A percentile compares a stretch with the other conserved stretches of the same genome.
phyloP scores from a whole-genome alignment of 2,888 invertebrate genomes.

The Chrysomela aeneicollis region DNA sequence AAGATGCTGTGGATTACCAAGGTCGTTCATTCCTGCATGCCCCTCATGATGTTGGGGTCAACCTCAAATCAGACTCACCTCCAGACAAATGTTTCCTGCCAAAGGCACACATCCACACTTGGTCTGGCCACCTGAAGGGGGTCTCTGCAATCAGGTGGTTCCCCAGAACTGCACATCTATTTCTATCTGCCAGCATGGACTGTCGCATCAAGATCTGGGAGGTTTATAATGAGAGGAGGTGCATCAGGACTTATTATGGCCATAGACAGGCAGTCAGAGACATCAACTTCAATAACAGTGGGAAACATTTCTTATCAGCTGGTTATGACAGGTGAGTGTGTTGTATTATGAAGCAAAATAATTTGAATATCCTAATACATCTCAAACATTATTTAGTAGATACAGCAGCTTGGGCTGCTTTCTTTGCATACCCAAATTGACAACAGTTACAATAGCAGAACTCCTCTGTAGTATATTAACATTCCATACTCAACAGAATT shows the following conservation, averaged over 20 bases:
- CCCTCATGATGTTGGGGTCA: constrained; percentile 92
- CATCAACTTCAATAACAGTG: constrained; percentile 93
- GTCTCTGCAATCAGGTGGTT: constrained; percentile 95
- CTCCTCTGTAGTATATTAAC: too few relatives aligned
- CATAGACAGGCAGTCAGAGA: constrained; percentile 97
- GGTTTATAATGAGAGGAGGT: constrained; percentile 93
- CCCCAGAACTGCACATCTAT: constrained; percentile 91
- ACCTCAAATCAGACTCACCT: constrained; percentile 83
- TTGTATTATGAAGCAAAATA: constrained; percentile 2
- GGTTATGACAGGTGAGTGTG: constrained; percentile 69
- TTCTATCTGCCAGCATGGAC: constrained; percentile 97
- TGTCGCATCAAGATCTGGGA: constrained; percentile 98
- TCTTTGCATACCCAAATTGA: too few relatives aligned
- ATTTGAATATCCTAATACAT: constrained; percentile 32
- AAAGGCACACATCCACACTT: constrained; percentile 94
- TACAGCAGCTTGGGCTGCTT: constrained; percentile 76
- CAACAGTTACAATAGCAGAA: too few relatives aligned
- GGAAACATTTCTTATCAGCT: constrained; percentile 92
- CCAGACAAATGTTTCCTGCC: constrained; percentile 97
- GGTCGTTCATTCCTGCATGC: constrained; percentile 93
- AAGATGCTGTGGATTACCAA: constrained; percentile 93
- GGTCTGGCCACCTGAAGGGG: constrained; percentile 97
- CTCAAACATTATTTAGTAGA: constrained; percentile 45
- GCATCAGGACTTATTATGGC: constrained; percentile 93
- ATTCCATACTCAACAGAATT: too few relatives aligned